Conservation (phyloP, 1,140 invertebrate genomes). For the Drosophila asahinai region DNA sequence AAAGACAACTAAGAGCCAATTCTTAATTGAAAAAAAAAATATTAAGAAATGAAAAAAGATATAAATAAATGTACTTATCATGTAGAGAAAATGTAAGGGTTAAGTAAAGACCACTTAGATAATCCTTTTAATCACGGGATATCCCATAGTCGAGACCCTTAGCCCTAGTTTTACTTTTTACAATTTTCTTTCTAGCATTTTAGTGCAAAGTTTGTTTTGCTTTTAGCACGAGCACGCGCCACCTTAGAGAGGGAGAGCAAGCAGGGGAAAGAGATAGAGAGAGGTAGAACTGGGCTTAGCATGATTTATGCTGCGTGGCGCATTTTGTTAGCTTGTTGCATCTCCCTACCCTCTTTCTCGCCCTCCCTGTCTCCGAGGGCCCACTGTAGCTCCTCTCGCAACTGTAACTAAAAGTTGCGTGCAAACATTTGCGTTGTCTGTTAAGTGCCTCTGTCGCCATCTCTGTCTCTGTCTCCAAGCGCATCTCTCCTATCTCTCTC, state of each 20-base stretch:
- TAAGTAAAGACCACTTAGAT: background rate
- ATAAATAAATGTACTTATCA: too few relatives aligned
- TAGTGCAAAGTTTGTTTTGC: slow-evolving; percentile 72
- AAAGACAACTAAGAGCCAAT: too few relatives aligned
- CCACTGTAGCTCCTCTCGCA: slow-evolving; percentile 18
- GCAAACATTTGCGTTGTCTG: slow-evolving; percentile 75
- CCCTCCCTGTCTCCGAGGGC: background rate
- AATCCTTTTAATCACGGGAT: background rate
- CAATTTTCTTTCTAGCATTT: slow-evolving; percentile 41
- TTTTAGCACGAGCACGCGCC: slow-evolving; percentile 40
- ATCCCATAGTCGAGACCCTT: background rate
- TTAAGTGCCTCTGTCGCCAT: slow-evolving; percentile 53
- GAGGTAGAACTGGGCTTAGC: slow-evolving; percentile 44
- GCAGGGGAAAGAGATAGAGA: background rate
- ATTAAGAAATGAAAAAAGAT: too few relatives aligned
- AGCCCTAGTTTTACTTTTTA: background rate
- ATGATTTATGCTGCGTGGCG: slow-evolving; percentile 75
- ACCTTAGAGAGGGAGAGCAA: slow-evolving; percentile 11
- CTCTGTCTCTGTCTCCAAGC: background rate
- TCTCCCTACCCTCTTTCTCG: background rate
- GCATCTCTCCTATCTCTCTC: too few relatives aligned
- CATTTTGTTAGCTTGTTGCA: slow-evolving; percentile 75
- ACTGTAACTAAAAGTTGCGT: slow-evolving; percentile 77
- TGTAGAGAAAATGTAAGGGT: too few relatives aligned
- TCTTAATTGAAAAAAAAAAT: too few relatives aligned